A percentile compares a stretch with the other conserved stretches of the same genome.
phyloP scores from a whole-genome alignment of 2,888 invertebrate genomes.

The Drepana falcataria region DNA sequence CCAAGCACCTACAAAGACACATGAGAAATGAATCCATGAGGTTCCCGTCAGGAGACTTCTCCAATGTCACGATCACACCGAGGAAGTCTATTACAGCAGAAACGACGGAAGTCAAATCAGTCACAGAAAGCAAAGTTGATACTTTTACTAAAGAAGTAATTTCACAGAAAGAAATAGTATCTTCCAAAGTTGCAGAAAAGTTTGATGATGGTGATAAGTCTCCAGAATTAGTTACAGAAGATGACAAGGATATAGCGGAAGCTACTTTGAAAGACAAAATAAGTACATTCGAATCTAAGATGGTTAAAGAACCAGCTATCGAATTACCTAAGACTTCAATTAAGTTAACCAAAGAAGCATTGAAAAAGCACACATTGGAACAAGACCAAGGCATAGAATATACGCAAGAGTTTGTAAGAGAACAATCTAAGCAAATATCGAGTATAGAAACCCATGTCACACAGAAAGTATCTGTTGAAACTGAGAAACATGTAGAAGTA shows the following conservation, averaged over 20 bases:
- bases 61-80: constrained; percentile 70
- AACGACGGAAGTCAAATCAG: constrained; percentile 53
- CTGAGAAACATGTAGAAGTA: constrained; percentile 47
- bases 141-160: constrained; percentile 54
- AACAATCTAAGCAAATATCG: constrained; percentile 68
- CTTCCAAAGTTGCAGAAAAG: constrained; percentile 77
- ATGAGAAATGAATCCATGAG: constrained; percentile 77
- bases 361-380: constrained; percentile 70
- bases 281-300: constrained; percentile 70
- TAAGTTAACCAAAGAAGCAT: constrained; percentile 72
- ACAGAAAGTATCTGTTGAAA: constrained; percentile 46
- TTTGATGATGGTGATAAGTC: constrained; percentile 65
- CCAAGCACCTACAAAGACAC: constrained; percentile 73
- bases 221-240: constrained; percentile 62
- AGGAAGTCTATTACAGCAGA: constrained; percentile 69
- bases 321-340: constrained; percentile 62
- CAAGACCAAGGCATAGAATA: constrained; percentile 72
- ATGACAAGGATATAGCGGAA: constrained; percentile 73
- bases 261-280: constrained; percentile 65
- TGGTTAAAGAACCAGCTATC: constrained; percentile 57
- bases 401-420: constrained; percentile 73
- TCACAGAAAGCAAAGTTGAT: constrained; percentile 46
- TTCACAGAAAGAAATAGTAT: constrained; percentile 68
- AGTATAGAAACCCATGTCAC: constrained; percentile 43
- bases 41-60: constrained; percentile 75